These are phyloP conservation scores for Tigriopus californicus DNA, from an alignment of 2,888 invertebrate genomes.

Conservation along the genomic window DNA sequence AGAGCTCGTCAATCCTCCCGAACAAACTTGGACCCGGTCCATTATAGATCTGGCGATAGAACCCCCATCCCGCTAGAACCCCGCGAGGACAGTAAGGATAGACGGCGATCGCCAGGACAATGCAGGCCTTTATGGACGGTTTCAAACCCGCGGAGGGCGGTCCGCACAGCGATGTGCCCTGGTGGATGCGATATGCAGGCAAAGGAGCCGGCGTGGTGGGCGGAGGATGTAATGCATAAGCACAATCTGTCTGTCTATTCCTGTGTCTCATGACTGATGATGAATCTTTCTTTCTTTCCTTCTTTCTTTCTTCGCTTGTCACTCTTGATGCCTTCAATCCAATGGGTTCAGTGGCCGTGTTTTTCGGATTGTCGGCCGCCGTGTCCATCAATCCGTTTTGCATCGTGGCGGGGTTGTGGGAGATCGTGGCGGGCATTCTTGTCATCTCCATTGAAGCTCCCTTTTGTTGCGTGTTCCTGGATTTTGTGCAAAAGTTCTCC, in stretches of 20 bases:
- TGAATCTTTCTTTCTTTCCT: neutral
- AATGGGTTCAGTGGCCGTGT: conserved; percentile 68
- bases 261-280: neutral
- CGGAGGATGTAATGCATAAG: conserved; percentile 48
- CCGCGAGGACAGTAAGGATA: no score
- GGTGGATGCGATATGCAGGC: conserved; percentile 74
- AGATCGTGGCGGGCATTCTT: conserved; percentile 67
- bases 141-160: neutral
- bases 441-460: conserved; percentile 83
- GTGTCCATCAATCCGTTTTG: conserved; percentile 43
- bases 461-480: conserved; percentile 89
- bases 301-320: no score
- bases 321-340: no score
- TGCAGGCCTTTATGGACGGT: no score
- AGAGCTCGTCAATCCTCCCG: no score
- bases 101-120: no score
- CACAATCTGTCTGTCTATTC: neutral
- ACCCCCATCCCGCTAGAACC: no score
- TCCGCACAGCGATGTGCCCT: conserved; percentile 61
- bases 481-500: conserved; percentile 70
- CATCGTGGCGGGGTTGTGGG: conserved; percentile 59
- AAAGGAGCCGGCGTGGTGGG: conserved; percentile 63
- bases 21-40: no score
- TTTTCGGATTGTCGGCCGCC: conserved; percentile 58
- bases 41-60: no score